Evolutionary conservation across 2,797 vertebrate species (phyloP).

Genomic region (Tiaroga cobitis): DNA sequence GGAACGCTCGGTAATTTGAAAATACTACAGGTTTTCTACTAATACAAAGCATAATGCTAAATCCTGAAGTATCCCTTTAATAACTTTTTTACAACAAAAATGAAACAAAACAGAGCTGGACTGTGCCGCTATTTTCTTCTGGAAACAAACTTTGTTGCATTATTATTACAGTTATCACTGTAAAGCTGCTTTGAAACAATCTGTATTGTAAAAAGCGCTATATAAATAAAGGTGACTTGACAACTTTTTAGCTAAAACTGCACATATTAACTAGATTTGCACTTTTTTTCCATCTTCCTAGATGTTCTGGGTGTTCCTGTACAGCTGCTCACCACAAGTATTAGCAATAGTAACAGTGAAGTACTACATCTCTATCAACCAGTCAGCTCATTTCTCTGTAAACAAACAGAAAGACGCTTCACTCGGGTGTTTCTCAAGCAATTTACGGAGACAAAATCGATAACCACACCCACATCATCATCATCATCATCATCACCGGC

Average conservation of each 20-base stretch:
- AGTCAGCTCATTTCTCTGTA: slow-evolving; percentile 50
- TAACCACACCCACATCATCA: neutral
- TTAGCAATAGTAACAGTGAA: slow-evolving; percentile 4
- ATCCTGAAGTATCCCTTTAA: too few species aligned
- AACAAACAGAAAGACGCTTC: slow-evolving; percentile 52
- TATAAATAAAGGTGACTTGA: too few species aligned
- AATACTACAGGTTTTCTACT: too few species aligned
- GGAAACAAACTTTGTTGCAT: too few species aligned
- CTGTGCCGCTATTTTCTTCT: too few species aligned
- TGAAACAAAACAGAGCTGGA: too few species aligned
- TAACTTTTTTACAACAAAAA: too few species aligned
- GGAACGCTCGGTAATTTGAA: too few species aligned
- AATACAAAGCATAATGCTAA: too few species aligned
- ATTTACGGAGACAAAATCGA: slow-evolving; percentile 36
- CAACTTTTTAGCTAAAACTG: neutral
- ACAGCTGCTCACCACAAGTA: neutral
- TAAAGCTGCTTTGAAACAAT: too few species aligned
- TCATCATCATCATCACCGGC: neutral
- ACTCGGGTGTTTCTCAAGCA: slow-evolving; percentile 36
- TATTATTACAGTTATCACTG: too few species aligned
- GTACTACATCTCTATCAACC: slow-evolving; percentile 28
- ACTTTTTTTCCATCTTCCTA: neutral
- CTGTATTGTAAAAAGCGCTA: too few species aligned
- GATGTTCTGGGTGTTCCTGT: neutral
- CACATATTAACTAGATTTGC: neutral